Evolutionary conservation across 1,140 invertebrate genomes (phyloP).

Genomic region (Drosophila novamexicana): DNA sequence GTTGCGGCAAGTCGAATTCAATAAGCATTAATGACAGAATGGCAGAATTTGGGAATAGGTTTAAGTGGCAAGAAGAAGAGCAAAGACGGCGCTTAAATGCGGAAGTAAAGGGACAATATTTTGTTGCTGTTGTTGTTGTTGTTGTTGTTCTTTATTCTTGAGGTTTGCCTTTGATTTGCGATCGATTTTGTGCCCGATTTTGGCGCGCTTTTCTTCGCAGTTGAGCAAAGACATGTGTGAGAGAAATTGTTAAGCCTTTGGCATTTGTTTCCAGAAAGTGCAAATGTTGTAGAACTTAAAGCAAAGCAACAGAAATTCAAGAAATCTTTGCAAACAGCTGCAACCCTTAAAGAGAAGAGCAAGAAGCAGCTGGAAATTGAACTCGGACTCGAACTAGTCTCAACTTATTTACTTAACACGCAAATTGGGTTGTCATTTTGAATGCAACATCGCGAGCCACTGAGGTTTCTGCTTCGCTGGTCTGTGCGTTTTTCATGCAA

Average conservation of each 20-base stretch:
- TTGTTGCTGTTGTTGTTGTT: not conserved
- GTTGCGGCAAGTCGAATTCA: conserved; percentile 73
- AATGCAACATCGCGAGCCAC: conserved; percentile 64
- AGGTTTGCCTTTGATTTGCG: conserved; percentile 46
- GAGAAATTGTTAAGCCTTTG: not conserved
- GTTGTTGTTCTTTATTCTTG: conserved; percentile 5
- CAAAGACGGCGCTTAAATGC: conserved; percentile 63
- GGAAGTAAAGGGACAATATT: conserved; percentile 69
- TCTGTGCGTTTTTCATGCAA: conserved; percentile 63
- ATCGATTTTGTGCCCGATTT: conserved; percentile 19
- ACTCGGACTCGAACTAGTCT: conserved; percentile 51
- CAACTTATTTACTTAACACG: conserved; percentile 80
- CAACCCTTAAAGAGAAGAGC: conserved; percentile 21
- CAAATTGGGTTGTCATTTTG: conserved; percentile 81
- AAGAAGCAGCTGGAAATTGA: conserved; percentile 3
- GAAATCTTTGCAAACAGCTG: not conserved
- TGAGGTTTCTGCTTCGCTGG: conserved; percentile 26
- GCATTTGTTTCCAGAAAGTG: not conserved
- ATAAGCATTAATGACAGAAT: conserved; percentile 71
- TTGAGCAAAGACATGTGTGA: conserved; percentile 10
- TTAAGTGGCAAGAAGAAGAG: conserved; percentile 14
- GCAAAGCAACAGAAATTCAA: conserved; percentile 5
- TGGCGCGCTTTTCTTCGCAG: conserved; percentile 39
- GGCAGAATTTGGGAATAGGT: not conserved
- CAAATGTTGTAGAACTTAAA: too few relatives aligned